Percentiles rank a stretch among this genome's conserved stretches.
These are phyloP conservation scores for Styela clava DNA, from an alignment of 23 tunicate genomes.

Conservation along the genomic window DNA sequence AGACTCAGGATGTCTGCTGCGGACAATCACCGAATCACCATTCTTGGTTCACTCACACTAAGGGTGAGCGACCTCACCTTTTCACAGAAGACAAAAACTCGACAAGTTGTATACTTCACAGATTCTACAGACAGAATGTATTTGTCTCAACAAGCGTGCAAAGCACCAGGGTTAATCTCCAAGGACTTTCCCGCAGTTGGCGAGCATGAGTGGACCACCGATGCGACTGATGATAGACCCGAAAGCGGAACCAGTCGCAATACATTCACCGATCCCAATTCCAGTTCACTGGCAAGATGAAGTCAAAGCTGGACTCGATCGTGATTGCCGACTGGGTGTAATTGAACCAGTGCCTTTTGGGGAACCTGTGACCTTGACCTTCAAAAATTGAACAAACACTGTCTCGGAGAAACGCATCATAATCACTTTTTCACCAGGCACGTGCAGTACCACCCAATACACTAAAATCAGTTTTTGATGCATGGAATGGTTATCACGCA, in stretches of 20 bases:
- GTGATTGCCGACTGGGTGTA: constrained; percentile 8
- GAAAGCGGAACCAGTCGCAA: constrained; percentile 11
- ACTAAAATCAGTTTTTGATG: constrained; percentile 30
- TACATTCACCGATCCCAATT: constrained; percentile 15
- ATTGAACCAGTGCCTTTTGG: background rate
- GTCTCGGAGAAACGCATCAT: constrained; percentile 7
- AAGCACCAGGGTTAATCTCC: background rate
- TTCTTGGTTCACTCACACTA: background rate
- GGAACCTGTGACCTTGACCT: background rate
- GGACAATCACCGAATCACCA: background rate
- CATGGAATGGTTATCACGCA: constrained; percentile 40
- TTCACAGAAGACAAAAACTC: no score
- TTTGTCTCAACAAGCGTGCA: background rate
- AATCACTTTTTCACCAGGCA: constrained; percentile 16
- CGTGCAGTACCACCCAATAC: constrained; percentile 26
- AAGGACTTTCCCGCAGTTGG: background rate
- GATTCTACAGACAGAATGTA: background rate
- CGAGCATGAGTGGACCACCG: constrained; percentile 18
- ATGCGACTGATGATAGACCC: constrained; percentile 26
- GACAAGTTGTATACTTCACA: no score
- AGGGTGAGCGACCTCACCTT: no score
- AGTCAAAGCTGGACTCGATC: constrained; percentile 20
- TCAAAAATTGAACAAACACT: constrained; percentile 10
- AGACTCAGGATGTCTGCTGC: background rate
- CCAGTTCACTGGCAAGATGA: constrained; percentile 40